Percentiles rank a stretch among this genome's conserved stretches.
phyloP scores from a whole-genome alignment of 1,140 invertebrate genomes.

The Homalodisca vitripennis region DNA sequence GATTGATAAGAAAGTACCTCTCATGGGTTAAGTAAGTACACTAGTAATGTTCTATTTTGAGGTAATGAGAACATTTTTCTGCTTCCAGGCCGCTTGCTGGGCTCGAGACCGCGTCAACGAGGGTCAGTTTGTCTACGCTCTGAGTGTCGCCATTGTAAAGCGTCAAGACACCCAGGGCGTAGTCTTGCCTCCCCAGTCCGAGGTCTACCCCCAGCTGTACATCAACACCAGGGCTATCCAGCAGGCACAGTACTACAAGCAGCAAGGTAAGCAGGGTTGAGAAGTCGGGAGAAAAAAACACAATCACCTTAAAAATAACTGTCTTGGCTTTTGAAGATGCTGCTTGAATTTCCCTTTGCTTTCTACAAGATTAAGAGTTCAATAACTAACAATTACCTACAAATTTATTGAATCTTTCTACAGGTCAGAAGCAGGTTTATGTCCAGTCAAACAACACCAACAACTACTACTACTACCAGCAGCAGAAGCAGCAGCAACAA shows the following conservation, averaged over 20 bases:
- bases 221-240: neutral
- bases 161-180: constrained; percentile 59
- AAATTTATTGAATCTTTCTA: neutral
- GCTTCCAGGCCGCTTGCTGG: constrained; percentile 57
- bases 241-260: neutral
- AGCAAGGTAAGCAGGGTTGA: neutral
- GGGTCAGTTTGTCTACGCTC: constrained; percentile 62
- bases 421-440: constrained; percentile 7
- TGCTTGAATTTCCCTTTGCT: neutral
- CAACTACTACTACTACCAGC: constrained; percentile 13
- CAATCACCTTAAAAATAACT: too few species aligned
- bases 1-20: too few species aligned
- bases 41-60: too few species aligned
- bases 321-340: too few species aligned
- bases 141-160: constrained; percentile 60
- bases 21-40: too few species aligned
- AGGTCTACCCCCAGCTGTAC: constrained; percentile 44
- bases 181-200: constrained; percentile 62
- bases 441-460: constrained; percentile 12
- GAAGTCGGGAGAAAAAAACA: too few species aligned
- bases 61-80: neutral
- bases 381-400: neutral
- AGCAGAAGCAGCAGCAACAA: constrained; percentile 10
- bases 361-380: neutral
- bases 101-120: constrained; percentile 61